Percentiles rank a stretch among this genome's conserved stretches.
These are phyloP conservation scores for Syrista parreyssii DNA, from an alignment of 2,888 invertebrate species.

Conservation along the genomic window DNA sequence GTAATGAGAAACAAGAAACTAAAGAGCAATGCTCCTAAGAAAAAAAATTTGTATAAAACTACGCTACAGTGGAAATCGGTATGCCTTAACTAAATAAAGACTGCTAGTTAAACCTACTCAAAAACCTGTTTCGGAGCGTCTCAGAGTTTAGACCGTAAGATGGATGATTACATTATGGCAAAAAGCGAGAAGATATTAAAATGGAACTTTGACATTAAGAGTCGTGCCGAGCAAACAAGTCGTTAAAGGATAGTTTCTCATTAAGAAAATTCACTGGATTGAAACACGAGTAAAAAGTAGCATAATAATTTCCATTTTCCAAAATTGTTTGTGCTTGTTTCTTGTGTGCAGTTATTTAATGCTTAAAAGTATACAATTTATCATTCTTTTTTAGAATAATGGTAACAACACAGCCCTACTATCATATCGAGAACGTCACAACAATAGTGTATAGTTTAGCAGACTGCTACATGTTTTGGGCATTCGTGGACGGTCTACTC, in stretches of 20 bases:
- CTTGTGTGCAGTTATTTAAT: not conserved
- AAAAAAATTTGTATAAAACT: not conserved
- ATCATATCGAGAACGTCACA: not conserved
- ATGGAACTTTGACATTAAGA: not conserved
- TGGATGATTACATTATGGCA: not conserved
- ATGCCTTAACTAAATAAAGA: not conserved
- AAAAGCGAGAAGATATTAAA: not conserved
- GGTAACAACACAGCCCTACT: not conserved
- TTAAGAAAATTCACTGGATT: not conserved
- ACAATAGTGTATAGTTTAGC: not conserved
- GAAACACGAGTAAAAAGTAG: not conserved
- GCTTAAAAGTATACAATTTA: not conserved
- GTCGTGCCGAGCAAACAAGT: not conserved
- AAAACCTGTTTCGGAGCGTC: not conserved
- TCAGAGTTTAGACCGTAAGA: not conserved
- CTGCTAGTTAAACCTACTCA: not conserved
- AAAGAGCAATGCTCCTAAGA: not conserved
- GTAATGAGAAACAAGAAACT: not conserved
- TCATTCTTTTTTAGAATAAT: not conserved
- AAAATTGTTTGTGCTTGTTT: not conserved
- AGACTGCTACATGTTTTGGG: conserved; percentile 67
- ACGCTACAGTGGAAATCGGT: not conserved
- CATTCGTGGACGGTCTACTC: conserved; percentile 74
- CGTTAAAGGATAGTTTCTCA: not conserved
- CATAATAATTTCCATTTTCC: not conserved